phyloP scores from a whole-genome alignment of 2,113 vertebrate genomes.

The Hippocampus guttulatus region DNA sequence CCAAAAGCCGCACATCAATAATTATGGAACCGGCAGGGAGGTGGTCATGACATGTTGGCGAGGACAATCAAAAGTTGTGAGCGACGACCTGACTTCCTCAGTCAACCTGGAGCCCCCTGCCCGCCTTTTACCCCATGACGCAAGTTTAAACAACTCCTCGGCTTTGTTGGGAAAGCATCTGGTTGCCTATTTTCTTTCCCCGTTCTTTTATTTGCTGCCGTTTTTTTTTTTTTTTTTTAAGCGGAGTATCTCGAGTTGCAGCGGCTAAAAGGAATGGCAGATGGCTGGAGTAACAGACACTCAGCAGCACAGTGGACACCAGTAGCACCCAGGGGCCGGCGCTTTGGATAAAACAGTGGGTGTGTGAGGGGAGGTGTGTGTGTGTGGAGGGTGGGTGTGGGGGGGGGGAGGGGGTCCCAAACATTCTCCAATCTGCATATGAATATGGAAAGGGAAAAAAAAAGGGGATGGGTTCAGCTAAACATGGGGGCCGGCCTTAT shows the following conservation, averaged over 20 bases:
- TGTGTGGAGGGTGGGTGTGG: slow-evolving; percentile 44
- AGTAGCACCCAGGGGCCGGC: slow-evolving; percentile 60
- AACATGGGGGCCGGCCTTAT: slow-evolving; percentile 38
- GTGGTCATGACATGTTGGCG: slow-evolving; percentile 30
- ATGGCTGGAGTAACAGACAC: slow-evolving; percentile 79
- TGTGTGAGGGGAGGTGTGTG: slow-evolving; percentile 41
- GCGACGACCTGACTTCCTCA: slow-evolving; percentile 28
- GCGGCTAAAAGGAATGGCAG: slow-evolving; percentile 74
- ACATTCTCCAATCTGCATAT: slow-evolving; percentile 56
- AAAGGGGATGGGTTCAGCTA: slow-evolving; percentile 21
- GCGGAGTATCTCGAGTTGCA: slow-evolving; percentile 73
- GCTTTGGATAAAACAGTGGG: slow-evolving; percentile 45
- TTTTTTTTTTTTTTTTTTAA: slow-evolving; percentile 66
- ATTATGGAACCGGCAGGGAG: slow-evolving; percentile 46
- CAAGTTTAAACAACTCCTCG: slow-evolving; percentile 73
- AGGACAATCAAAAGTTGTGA: slow-evolving; percentile 51
- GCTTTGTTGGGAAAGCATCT: slow-evolving; percentile 74
- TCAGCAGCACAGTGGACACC: slow-evolving; percentile 68
- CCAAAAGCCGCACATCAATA: slow-evolving; percentile 29
- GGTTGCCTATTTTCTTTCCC: slow-evolving; percentile 76
- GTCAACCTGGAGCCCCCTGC: slow-evolving; percentile 14
- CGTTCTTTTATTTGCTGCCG: slow-evolving; percentile 67
- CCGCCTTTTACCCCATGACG: slow-evolving; percentile 37
- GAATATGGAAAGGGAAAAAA: slow-evolving; percentile 28
- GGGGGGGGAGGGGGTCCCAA: slow-evolving; percentile 25